Evolutionary conservation across 2,888 invertebrate genomes (phyloP).

Genomic region (Pseudanteris insignis): DNA sequence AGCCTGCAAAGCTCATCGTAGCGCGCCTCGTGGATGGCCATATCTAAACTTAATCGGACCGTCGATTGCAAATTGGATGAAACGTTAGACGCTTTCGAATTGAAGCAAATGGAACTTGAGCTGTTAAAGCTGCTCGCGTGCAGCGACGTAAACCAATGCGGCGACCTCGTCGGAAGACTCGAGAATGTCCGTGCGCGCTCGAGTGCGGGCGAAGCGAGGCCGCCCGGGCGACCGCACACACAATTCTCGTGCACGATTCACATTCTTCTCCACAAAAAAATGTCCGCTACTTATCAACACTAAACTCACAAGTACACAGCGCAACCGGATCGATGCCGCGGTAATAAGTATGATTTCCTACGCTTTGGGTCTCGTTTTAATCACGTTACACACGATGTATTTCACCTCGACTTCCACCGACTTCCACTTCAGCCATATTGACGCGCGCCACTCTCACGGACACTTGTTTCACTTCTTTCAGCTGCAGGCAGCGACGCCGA

Average conservation of each 20-base stretch:
- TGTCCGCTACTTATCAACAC: too few relatives aligned
- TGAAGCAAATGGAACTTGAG: background rate
- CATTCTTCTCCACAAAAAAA: slow-evolving; percentile 37
- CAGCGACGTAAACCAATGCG: slow-evolving; percentile 4
- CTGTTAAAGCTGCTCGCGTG: too few relatives aligned
- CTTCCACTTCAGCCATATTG: slow-evolving; percentile 51
- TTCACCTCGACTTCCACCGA: slow-evolving; percentile 44
- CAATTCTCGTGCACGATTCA: background rate
- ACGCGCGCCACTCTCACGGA: slow-evolving; percentile 43
- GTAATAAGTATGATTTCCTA: too few relatives aligned
- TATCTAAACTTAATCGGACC: slow-evolving; percentile 21
- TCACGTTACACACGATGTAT: background rate
- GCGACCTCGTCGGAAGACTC: slow-evolving; percentile 43
- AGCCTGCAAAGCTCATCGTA: slow-evolving; percentile 67
- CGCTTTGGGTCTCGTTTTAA: too few relatives aligned
- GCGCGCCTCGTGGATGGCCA: slow-evolving; percentile 49
- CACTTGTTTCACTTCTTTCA: slow-evolving; percentile 50
- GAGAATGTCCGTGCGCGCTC: slow-evolving; percentile 3
- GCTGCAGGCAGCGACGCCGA: slow-evolving; percentile 1
- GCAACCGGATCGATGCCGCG: too few relatives aligned
- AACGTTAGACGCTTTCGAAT: slow-evolving; percentile 2
- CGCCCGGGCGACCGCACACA: slow-evolving; percentile 21
- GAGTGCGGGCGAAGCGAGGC: slow-evolving; percentile 16
- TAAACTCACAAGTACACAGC: too few relatives aligned
- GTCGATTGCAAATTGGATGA: slow-evolving; percentile 1